These are phyloP conservation scores for Onthophagus sagittarius DNA, from an alignment of 2,888 invertebrate species.

Conservation along the genomic window DNA sequence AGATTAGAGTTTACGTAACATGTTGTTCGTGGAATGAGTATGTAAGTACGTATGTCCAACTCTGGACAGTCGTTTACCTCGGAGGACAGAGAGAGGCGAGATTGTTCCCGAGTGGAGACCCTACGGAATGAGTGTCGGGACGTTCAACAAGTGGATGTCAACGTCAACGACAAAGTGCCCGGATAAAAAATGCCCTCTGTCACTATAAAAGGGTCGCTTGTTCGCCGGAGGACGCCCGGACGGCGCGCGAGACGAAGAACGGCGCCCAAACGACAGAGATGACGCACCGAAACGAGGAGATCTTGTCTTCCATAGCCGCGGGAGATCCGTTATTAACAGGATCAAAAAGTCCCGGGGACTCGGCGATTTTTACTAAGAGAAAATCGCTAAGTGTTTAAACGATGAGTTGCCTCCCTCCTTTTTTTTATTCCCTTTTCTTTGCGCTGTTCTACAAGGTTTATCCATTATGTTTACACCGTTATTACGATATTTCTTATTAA, in stretches of 20 bases:
- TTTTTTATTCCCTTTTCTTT: neutral
- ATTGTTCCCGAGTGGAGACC: conserved; percentile 38
- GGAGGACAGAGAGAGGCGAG: conserved; percentile 11
- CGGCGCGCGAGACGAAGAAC: neutral
- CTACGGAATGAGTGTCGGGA: conserved; percentile 34
- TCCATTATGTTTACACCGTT: neutral
- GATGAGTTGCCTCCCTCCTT: neutral
- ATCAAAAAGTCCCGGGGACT: neutral
- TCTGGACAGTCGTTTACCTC: neutral
- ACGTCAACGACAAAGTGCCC: conserved; percentile 49
- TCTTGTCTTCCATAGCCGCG: neutral
- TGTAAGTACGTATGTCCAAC: neutral
- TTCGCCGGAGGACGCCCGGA: neutral
- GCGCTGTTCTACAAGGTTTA: neutral
- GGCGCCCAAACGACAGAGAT: neutral
- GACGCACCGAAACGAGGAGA: neutral
- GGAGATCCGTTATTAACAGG: neutral
- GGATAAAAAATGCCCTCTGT: conserved; percentile 50
- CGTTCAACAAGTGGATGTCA: conserved; percentile 42
- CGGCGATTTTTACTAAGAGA: neutral
- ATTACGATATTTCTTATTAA: neutral
- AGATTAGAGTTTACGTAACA: neutral
- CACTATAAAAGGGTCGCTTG: conserved; percentile 45
- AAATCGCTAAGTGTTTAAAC: neutral
- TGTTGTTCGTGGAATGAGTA: neutral